Conservation (phyloP, 2,113 vertebrate genomes). For the Epinephelus lanceolatus region DNA sequence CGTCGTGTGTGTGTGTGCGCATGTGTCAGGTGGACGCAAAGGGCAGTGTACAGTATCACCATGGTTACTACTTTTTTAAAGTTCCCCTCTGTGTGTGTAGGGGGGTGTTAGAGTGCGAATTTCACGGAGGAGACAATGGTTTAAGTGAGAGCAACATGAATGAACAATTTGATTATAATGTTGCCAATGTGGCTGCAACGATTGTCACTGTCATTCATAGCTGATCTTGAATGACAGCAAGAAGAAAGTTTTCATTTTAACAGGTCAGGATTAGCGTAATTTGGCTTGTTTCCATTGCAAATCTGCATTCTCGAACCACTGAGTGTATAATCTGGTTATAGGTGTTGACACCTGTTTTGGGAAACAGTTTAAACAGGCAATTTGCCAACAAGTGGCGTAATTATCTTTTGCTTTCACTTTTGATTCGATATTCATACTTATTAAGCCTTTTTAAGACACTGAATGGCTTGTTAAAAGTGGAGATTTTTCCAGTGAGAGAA, state of each 20-base stretch:
- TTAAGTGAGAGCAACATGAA: conserved; percentile 21
- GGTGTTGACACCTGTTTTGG: conserved; percentile 5
- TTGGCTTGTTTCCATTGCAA: conserved; percentile 12
- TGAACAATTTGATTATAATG: conserved; percentile 10
- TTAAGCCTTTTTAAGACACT: conserved; percentile 10
- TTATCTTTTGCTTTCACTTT: neutral
- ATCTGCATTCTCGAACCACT: neutral
- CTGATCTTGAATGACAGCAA: neutral
- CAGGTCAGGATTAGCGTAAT: neutral
- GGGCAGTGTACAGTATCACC: conserved; percentile 52
- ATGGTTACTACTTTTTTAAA: conserved; percentile 70
- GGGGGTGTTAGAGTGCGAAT: conserved; percentile 46
- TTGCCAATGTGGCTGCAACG: neutral
- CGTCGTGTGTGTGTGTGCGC: conserved; percentile 2
- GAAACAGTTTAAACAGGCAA: neutral
- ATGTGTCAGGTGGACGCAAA: conserved; percentile 23
- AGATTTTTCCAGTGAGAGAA: neutral
- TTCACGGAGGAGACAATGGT: conserved; percentile 1
- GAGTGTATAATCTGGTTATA: neutral
- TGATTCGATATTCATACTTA: conserved; percentile 14
- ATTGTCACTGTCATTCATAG: neutral
- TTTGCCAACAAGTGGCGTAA: conserved; percentile 13
- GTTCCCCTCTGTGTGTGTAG: conserved; percentile 28
- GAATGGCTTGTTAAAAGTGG: neutral
- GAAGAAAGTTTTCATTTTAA: neutral